Evolutionary conservation across 2,888 invertebrate species (phyloP), one percentile per base, ranked within the genome.

Genomic region (Trissolcus brochymenae): DNA sequence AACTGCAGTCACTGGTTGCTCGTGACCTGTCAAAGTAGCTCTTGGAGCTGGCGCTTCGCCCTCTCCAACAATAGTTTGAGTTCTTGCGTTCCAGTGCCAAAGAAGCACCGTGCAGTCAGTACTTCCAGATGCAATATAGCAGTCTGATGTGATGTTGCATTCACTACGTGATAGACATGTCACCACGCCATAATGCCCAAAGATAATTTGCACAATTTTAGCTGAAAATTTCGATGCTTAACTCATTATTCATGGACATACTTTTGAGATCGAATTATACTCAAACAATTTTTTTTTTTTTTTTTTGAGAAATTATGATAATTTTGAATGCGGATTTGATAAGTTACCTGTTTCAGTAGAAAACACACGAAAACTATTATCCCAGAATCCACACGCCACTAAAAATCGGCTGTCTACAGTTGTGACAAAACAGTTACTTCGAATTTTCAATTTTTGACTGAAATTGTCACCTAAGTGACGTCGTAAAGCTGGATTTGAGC

Each of bases 1-100:
- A 79, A 98, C 96, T 83, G 96, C 96, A 64, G 96, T 95, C 82
- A 99, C 96, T 72, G 98, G 95, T 84, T 98, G 96, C 89, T 99
- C 98, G 90, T 99, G 99, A 0, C 99, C 99, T 0, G 99, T 99
- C 19, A 99, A 92, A 4, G 98, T 97, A 7, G 98, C 98, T 81
- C 98, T 93, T 3, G 99, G 99, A 35, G 98, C 97, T 0, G 99
- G 98, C 65, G 95, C 91, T 85, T 98, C 98, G 16, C 97, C 97
- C 90, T 99, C 99, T 4, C 99, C 99, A 40, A 99, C 97, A 83
- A 99, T 97, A 79, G 96, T 96, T 89, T 98, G 98, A 76, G 96
- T 96, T n/a, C 97, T 92, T 0, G 97, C 98, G 85, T 94, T 99
- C 98, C 99, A 99, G 87, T 99, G 98, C 99, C 99, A 99, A 62